These are phyloP conservation scores for Perdita meconis DNA, from an alignment of 2,888 invertebrate genomes.

Conservation along the genomic window DNA sequence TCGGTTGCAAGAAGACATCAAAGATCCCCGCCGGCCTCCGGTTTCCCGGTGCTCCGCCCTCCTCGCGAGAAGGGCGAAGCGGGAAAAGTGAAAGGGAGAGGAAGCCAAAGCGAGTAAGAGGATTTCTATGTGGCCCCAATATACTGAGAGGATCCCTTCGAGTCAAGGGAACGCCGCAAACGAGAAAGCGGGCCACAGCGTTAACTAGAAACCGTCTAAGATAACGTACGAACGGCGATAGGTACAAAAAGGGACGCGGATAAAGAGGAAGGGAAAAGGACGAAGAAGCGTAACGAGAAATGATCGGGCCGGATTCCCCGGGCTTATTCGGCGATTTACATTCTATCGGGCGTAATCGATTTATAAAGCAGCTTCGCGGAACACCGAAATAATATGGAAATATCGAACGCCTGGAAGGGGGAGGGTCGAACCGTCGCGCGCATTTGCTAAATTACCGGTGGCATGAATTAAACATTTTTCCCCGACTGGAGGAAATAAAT, in stretches of 20 bases:
- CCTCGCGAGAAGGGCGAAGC: neutral
- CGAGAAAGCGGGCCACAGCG: slow-evolving; percentile 38
- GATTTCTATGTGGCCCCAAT: slow-evolving; percentile 23
- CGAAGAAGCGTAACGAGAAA: slow-evolving; percentile 7
- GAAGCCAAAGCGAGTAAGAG: neutral
- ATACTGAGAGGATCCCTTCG: slow-evolving; percentile 26
- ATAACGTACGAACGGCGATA: slow-evolving; percentile 28
- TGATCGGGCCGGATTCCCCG: slow-evolving; percentile 23
- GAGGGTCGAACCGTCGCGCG: slow-evolving; percentile 2
- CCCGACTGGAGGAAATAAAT: slow-evolving; percentile 35
- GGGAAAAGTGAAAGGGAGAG: neutral
- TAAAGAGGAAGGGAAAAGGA: neutral
- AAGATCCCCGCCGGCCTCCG: slow-evolving; percentile 13
- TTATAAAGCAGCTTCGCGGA: slow-evolving; percentile 44
- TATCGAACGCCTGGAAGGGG: no score
- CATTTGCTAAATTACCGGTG: slow-evolving; percentile 40
- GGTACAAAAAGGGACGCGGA: slow-evolving; percentile 1
- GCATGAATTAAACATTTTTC: slow-evolving; percentile 47
- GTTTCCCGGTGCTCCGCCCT: neutral
- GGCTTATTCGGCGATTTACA: slow-evolving; percentile 40
- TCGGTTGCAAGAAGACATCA: slow-evolving; percentile 14
- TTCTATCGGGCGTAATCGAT: slow-evolving; percentile 52
- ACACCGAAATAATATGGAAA: slow-evolving; percentile 52
- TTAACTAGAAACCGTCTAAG: slow-evolving; percentile 39
- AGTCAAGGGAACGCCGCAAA: slow-evolving; percentile 42